Evolutionary conservation across 2,888 invertebrate species (phyloP).

Genomic region (Andrena fulva): DNA sequence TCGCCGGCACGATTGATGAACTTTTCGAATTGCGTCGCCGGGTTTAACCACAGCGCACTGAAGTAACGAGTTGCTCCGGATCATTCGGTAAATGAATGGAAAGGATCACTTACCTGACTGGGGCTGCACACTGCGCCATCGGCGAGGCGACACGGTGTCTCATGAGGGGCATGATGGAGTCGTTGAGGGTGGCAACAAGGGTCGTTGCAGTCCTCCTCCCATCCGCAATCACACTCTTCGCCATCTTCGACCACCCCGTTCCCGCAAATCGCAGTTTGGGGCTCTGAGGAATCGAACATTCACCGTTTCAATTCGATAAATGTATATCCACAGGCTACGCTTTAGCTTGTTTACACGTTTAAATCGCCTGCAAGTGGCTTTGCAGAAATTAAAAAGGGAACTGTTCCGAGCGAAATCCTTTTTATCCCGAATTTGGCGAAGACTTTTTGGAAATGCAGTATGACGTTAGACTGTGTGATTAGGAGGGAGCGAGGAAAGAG

Average conservation of each 20-base stretch:
- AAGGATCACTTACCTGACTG: constrained; percentile 87
- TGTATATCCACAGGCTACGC: too few species aligned
- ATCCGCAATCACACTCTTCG: constrained; percentile 99
- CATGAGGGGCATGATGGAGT: constrained; percentile 90
- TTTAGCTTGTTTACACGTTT: neutral
- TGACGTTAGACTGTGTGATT: neutral
- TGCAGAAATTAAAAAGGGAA: neutral
- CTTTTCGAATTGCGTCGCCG: neutral
- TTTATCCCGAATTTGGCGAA: too few species aligned
- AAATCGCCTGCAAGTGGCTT: neutral
- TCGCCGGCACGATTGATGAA: neutral
- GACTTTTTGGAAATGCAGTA: too few species aligned
- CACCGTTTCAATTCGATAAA: constrained; percentile 48
- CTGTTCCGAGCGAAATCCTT: too few species aligned
- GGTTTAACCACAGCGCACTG: constrained; percentile 14
- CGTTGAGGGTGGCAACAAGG: constrained; percentile 96
- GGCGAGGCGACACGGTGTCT: constrained; percentile 94
- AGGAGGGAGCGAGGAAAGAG: constrained; percentile 9
- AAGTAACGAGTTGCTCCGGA: constrained; percentile 26
- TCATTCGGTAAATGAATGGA: constrained; percentile 39
- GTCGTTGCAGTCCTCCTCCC: constrained; percentile 97
- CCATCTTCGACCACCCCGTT: constrained; percentile 98
- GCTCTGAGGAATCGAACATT: constrained; percentile 87
- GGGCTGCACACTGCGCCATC: constrained; percentile 92
- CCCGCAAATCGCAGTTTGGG: constrained; percentile 97